Conservation (phyloP, 2,888 invertebrate species). For the Chydorus sphaericus region DNA sequence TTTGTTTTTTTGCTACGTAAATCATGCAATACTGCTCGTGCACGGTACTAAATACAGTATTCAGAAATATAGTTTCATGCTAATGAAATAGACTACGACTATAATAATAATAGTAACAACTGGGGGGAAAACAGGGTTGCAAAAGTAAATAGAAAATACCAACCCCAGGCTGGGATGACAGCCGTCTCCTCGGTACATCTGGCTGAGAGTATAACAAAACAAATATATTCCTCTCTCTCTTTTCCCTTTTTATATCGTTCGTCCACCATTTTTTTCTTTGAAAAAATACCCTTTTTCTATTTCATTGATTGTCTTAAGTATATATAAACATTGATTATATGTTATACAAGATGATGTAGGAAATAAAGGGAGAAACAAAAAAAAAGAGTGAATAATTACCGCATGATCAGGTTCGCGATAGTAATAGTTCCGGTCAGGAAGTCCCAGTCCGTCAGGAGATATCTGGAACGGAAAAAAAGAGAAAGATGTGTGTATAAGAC, state of each 20-base stretch:
- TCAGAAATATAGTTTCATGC: no score
- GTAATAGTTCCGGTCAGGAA: constrained; percentile 38
- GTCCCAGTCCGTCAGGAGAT: constrained; percentile 38
- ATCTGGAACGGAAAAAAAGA: no score
- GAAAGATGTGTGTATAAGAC: no score
- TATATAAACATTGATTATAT: neutral
- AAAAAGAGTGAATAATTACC: constrained; percentile 24
- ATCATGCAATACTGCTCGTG: no score
- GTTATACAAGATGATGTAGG: neutral
- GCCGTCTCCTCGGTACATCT: constrained; percentile 12
- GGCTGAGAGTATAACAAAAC: constrained; percentile 11
- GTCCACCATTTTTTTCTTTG: neutral
- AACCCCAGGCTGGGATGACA: constrained; percentile 13
- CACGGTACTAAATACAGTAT: no score
- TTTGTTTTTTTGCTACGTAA: no score
- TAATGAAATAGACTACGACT: no score
- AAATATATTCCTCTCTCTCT: constrained; percentile 2
- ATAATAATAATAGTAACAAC: no score
- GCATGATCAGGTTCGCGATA: constrained; percentile 30
- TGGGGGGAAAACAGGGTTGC: no score
- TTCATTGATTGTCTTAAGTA: neutral
- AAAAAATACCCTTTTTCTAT: neutral
- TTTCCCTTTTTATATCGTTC: neutral
- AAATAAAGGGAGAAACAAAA: neutral
- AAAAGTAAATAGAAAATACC: constrained; percentile 12